Evolutionary conservation across 2,113 vertebrate species (phyloP).

Genomic region (Struthidea cinerea): DNA sequence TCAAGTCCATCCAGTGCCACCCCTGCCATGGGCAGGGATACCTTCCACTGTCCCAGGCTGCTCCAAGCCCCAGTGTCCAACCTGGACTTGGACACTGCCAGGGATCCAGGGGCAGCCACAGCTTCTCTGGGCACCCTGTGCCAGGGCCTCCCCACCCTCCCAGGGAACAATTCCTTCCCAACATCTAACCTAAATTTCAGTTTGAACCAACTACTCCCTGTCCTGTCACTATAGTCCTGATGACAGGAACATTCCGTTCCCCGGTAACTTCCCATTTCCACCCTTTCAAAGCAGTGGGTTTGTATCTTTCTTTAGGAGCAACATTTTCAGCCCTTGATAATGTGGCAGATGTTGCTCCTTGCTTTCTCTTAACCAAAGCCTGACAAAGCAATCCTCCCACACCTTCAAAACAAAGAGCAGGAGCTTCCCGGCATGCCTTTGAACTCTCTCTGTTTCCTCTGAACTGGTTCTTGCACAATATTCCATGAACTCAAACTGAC

Average conservation of each 20-base stretch:
- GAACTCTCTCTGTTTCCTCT: background rate
- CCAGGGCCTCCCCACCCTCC: fast-evolving
- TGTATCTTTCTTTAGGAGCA: background rate
- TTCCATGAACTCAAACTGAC: background rate
- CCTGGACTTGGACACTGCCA: background rate
- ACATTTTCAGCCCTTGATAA: background rate
- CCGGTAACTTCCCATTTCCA: background rate
- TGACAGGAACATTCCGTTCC: background rate
- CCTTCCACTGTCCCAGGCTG: background rate
- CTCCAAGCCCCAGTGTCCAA: background rate
- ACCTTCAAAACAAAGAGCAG: background rate
- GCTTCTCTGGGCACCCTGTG: background rate
- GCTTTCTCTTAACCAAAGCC: background rate
- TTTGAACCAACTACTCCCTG: background rate
- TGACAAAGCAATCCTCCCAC: slow-evolving; percentile 5
- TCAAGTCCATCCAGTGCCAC: background rate
- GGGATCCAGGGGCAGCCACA: background rate
- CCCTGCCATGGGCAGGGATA: background rate
- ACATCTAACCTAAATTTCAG: background rate
- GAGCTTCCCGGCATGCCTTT: background rate
- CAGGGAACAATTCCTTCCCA: background rate
- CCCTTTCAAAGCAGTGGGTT: background rate
- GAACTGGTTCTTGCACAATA: background rate
- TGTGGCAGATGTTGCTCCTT: background rate
- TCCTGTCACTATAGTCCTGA: background rate